Conservation (phyloP, 2,797 vertebrate species). For the Phalloptychus januarius region DNA sequence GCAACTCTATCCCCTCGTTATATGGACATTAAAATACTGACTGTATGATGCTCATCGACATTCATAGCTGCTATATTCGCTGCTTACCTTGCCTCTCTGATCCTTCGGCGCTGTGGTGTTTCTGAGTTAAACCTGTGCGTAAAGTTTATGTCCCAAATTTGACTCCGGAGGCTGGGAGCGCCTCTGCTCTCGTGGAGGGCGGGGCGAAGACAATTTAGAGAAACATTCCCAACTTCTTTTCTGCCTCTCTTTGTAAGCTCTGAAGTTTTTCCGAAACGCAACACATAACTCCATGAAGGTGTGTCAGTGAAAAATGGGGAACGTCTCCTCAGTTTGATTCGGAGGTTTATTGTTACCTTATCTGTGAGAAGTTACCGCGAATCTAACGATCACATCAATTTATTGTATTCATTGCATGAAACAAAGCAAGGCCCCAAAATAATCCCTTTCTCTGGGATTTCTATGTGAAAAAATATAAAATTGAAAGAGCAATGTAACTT, state of each 20-base stretch:
- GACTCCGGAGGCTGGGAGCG: conserved; percentile 53
- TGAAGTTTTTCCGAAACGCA: background rate
- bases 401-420: background rate
- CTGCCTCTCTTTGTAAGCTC: conserved; percentile 10
- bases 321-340: background rate
- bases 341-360: background rate
- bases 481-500: background rate
- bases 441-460: too few relatives aligned
- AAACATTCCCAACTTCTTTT: conserved; percentile 37
- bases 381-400: background rate
- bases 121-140: conserved; percentile 55
- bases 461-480: background rate
- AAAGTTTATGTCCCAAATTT: conserved; percentile 55
- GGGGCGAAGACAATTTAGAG: conserved; percentile 53
- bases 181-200: conserved; percentile 49
- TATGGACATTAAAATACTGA: background rate
- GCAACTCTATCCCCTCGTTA: background rate
- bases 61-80: background rate
- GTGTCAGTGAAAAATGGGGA: background rate
- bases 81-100: conserved; percentile 61
- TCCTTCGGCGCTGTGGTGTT: conserved; percentile 36
- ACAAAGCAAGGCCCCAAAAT: background rate
- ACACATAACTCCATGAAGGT: conserved; percentile 23
- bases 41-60: background rate
- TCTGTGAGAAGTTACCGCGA: background rate